phyloP scores from a whole-genome alignment of 1,140 invertebrate species.

The Scaptomyza graminum region DNA sequence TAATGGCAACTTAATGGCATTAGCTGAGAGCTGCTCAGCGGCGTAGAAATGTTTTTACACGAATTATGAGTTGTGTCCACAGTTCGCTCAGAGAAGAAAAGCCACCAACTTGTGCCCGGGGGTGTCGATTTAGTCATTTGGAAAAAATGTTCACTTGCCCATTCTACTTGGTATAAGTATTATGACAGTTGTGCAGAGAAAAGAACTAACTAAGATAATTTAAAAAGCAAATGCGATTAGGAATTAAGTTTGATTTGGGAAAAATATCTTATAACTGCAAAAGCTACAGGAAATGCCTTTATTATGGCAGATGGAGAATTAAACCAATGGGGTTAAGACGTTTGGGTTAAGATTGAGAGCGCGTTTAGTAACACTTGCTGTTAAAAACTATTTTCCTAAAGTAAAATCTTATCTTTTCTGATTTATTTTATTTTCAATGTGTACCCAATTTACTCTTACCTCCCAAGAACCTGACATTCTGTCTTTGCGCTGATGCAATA shows the following conservation, averaged over 20 bases:
- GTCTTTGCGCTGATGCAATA: conserved; percentile 20
- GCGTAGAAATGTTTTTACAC: conserved; percentile 63
- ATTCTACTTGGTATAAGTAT: conserved; percentile 37
- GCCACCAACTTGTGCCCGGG: conserved; percentile 29
- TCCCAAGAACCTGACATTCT: neutral
- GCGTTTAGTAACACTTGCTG: no score
- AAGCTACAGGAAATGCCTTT: neutral
- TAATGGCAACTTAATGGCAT: conserved; percentile 72
- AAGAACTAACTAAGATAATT: conserved; percentile 43
- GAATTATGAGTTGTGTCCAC: conserved; percentile 55
- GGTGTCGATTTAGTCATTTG: conserved; percentile 60
- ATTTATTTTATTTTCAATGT: neutral
- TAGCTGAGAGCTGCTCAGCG: conserved; percentile 51
- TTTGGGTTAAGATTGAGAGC: no score
- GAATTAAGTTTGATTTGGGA: conserved; percentile 1
- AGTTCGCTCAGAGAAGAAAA: conserved; percentile 37
- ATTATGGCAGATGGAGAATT: no score
- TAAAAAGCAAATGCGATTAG: conserved; percentile 58
- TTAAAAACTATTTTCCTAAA: no score
- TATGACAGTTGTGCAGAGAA: conserved; percentile 68
- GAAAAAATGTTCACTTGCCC: conserved; percentile 41
- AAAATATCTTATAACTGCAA: neutral
- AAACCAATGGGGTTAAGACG: no score
- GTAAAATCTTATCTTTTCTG: no score
- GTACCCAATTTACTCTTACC: neutral